These are phyloP conservation scores for Lytechinus pictus DNA, from an alignment of 35 echinoderm and acorn worm genomes.

Conservation along the genomic window DNA sequence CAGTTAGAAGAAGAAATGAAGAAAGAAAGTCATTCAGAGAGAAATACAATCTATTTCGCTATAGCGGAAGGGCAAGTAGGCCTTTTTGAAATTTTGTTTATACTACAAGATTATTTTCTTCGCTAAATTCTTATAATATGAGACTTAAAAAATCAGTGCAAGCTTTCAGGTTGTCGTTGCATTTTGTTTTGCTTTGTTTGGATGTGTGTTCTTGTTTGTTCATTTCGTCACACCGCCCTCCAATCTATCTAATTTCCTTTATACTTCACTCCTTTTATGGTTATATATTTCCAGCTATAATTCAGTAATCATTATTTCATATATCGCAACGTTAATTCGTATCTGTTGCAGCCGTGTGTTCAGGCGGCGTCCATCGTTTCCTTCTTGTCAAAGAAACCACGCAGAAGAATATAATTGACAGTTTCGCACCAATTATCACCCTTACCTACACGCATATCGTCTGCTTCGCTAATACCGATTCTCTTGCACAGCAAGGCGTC, in stretches of 20 bases:
- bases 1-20: too few relatives aligned
- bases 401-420: constrained; percentile 39
- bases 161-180: not conserved
- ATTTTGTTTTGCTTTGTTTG: too few relatives aligned
- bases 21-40: too few relatives aligned
- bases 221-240: too few relatives aligned
- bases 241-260: not conserved
- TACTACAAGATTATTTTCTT: not conserved
- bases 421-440: constrained; percentile 34
- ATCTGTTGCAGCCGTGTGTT: not conserved
- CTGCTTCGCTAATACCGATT: not conserved
- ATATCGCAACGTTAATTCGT: constrained; percentile 11
- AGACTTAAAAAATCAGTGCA: not conserved
- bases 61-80: not conserved
- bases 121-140: not conserved
- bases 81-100: not conserved
- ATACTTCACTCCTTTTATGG: not conserved
- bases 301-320: constrained; percentile 1
- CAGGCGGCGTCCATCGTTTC: not conserved
- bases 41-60: too few relatives aligned
- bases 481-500: not conserved
- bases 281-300: not conserved
- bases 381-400: not conserved
- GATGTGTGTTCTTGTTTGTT: too few relatives aligned
- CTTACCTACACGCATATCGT: not conserved